Evolutionary conservation across 2,888 invertebrate genomes (phyloP), one percentile per base, ranked within the genome.

Genomic region (Platynereis dumerilii): DNA sequence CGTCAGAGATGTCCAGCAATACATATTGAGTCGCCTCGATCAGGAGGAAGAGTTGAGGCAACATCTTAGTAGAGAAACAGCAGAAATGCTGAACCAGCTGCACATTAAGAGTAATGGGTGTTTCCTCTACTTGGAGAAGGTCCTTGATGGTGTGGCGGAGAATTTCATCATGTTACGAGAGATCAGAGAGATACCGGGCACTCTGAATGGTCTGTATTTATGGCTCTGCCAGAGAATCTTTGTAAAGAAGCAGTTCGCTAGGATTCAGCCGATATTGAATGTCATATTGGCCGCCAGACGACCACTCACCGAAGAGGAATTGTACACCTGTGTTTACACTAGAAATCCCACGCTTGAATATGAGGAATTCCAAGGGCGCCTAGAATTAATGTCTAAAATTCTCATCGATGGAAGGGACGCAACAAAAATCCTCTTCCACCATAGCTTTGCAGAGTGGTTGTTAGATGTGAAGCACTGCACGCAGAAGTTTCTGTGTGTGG

Each of bases 381-480:
- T 82, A 67, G 74, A 76, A 56, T 63, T 76, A 56, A 69, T 82
- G 69, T 75, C 77, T n/a, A 79, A 80, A 64, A 75, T 79, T 90
- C 91, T 48, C 85, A 89, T 65, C 91, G 93, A 71, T 92, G 94
- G 81, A 89, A 90, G 75, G 89, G 92, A 74, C 58, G 76, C 74
- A 5, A 76, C 75, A n/a, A 78, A 76, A 67, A 88, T 90, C 59
- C 87, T 96, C 55, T 96, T 96, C 86, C 96, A 97, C 84, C 93
- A 94, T 81, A 95, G 94, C 68, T 96, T 96, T 84, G 92, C 94
- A 27, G 92, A 92, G 80, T 97, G 97, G 97, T 86, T 97, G 73
- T 86, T 93, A 61, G 97, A 97, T 83, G 96, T 97, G n/a, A 97
- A 97, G 84, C 96, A 97, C 80, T 96, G 96, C 83, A 97, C 96